phyloP scores from a whole-genome alignment of 37 sponge, comb jelly and placozoan genomes.

The Halisarca cf. caerulea region DNA sequence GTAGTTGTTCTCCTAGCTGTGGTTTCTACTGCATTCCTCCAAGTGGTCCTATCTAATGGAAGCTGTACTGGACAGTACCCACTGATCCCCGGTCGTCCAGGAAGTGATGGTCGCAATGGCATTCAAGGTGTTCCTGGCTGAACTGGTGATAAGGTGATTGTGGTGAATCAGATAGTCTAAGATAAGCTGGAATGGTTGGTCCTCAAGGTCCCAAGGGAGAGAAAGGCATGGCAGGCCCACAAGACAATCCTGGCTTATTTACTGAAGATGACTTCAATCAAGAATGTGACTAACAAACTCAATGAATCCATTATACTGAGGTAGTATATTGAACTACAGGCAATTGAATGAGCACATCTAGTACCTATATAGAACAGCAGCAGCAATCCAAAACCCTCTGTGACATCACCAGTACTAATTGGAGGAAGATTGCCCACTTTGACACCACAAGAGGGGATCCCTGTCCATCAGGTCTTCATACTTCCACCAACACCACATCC shows the following conservation, averaged over 20 bases:
- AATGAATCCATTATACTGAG: no score
- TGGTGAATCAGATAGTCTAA: neutral
- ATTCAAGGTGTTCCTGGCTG: neutral
- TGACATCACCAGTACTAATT: neutral
- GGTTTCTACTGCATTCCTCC: no score
- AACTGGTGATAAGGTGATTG: conserved; percentile 20
- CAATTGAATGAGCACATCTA: no score
- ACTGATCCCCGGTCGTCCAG: no score
- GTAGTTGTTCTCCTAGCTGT: no score
- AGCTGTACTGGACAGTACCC: no score
- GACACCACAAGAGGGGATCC: neutral
- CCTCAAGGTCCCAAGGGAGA: neutral
- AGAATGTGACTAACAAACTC: neutral
- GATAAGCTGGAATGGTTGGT: conserved; percentile 3
- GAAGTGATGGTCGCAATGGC: no score
- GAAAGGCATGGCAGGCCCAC: neutral
- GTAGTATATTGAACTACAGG: no score
- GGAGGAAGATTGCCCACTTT: neutral
- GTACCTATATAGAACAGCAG: no score
- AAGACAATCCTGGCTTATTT: neutral
- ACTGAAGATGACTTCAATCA: neutral
- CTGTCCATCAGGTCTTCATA: conserved; percentile 1
- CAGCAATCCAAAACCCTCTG: no score
- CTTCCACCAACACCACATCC: neutral
- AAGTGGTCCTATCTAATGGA: no score